These are phyloP conservation scores for Acipenser oxyrinchus DNA, from an alignment of 2,797 vertebrate genomes.

Conservation along the genomic window DNA sequence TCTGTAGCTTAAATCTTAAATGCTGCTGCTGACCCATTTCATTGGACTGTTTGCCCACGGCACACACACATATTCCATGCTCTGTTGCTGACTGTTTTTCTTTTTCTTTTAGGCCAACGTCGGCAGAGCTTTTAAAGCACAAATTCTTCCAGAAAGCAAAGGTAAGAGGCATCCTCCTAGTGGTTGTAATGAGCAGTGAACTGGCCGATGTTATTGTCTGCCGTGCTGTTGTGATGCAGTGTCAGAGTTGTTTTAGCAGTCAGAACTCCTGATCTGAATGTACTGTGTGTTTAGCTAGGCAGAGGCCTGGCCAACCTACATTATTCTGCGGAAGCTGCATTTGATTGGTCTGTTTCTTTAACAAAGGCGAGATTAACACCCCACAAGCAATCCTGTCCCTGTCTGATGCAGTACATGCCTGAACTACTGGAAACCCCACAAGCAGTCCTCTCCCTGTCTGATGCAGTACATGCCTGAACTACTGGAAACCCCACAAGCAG, in stretches of 20 bases:
- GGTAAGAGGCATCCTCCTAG: conserved; percentile 51
- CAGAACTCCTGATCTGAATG: background rate
- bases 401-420: background rate
- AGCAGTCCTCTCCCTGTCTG: no score
- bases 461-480: background rate
- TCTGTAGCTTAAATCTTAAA: no score
- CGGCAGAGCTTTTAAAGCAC: conserved; percentile 87
- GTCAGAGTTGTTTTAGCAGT: background rate
- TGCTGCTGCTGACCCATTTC: no score
- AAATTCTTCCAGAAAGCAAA: conserved; percentile 98
- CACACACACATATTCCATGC: no score
- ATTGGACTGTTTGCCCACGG: no score
- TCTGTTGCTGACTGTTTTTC: no score
- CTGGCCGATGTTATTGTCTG: background rate
- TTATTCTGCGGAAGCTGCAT: conserved; percentile 24
- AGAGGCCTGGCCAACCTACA: conserved; percentile 26
- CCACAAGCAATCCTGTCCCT: background rate
- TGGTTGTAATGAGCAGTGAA: no score
- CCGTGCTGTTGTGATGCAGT: background rate
- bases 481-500: background rate
- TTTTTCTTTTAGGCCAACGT: conserved; percentile 78
- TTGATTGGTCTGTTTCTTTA: conserved; percentile 15
- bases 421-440: background rate
- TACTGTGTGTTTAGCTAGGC: background rate
- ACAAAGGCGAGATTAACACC: conserved; percentile 40